Conservation (phyloP, 2,888 invertebrate species). For the Tortricodes alternella region DNA sequence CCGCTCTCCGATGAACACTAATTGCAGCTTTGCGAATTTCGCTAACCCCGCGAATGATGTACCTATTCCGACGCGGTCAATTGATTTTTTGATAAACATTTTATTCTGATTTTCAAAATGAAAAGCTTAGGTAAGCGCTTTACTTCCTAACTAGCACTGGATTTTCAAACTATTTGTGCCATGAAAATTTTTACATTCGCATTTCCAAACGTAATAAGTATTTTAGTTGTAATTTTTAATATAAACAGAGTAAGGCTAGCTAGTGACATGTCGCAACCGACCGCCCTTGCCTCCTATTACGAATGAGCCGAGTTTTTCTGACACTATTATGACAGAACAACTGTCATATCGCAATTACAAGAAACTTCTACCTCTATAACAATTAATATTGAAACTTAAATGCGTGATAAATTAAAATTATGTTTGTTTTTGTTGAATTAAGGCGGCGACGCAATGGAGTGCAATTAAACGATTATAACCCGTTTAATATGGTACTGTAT, state of each 20-base stretch:
- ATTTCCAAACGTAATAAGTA: constrained; percentile 15
- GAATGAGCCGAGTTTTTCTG: constrained; percentile 18
- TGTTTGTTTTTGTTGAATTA: background rate
- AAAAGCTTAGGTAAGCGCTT: too few relatives aligned
- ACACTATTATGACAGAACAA: constrained; percentile 39
- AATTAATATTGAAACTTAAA: constrained; percentile 33
- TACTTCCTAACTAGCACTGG: too few relatives aligned
- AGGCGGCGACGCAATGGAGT: background rate
- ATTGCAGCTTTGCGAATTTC: too few relatives aligned
- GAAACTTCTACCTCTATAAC: constrained; percentile 30
- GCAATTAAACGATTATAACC: too few relatives aligned
- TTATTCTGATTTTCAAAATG: too few relatives aligned
- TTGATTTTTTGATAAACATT: too few relatives aligned
- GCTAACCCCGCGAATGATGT: too few relatives aligned
- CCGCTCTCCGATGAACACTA: too few relatives aligned
- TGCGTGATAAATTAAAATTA: constrained; percentile 34
- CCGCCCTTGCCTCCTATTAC: constrained; percentile 25
- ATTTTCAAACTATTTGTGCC: background rate
- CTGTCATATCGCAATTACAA: constrained; percentile 42
- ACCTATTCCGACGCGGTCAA: too few relatives aligned
- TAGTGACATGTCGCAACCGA: background rate
- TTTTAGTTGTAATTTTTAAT: too few relatives aligned
- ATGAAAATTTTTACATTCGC: background rate
- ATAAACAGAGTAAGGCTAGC: background rate
- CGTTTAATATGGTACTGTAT: too few relatives aligned